These are phyloP conservation scores for Crocallis elinguaria DNA, from an alignment of 2,888 invertebrate species.

Conservation along the genomic window DNA sequence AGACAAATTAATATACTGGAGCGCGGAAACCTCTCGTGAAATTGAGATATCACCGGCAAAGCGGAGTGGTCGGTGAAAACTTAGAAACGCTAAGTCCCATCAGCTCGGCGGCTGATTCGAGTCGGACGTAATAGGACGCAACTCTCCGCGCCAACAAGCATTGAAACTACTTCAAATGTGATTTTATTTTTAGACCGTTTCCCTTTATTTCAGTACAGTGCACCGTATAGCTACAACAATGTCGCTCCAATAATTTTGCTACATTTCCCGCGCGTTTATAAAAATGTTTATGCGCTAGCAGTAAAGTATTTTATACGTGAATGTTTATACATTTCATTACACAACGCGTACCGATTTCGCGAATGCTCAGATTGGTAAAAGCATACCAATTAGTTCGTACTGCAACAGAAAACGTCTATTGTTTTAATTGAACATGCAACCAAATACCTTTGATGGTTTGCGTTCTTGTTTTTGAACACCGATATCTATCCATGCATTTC, in stretches of 20 bases:
- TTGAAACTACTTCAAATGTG: constrained; percentile 39
- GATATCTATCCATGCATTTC: constrained; percentile 22
- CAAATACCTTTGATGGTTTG: constrained; percentile 33
- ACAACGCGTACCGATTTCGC: constrained; percentile 22
- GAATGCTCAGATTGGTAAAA: constrained; percentile 28
- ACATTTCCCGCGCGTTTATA: constrained; percentile 8
- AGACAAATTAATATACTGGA: constrained; percentile 65
- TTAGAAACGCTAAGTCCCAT: constrained; percentile 78
- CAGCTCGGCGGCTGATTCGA: constrained; percentile 59
- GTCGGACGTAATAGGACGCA: constrained; percentile 42
- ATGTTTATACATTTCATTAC: constrained; percentile 22
- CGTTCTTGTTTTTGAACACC: constrained; percentile 30
- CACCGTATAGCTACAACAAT: constrained; percentile 14
- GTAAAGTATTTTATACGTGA: constrained; percentile 19
- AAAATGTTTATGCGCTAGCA: constrained; percentile 3
- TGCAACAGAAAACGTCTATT: constrained; percentile 26
- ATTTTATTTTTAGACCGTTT: constrained; percentile 36
- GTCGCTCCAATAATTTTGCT: constrained; percentile 9
- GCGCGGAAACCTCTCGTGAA: constrained; percentile 68
- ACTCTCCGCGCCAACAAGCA: constrained; percentile 32
- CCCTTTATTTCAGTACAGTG: constrained; percentile 4
- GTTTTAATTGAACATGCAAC: constrained; percentile 36
- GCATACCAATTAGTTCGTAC: constrained; percentile 31
- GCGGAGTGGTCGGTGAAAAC: constrained; percentile 74
- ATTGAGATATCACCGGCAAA: constrained; percentile 70